These are phyloP conservation scores for Macrosiphum euphorbiae DNA, from an alignment of 2,888 invertebrate genomes.

Conservation along the genomic window DNA sequence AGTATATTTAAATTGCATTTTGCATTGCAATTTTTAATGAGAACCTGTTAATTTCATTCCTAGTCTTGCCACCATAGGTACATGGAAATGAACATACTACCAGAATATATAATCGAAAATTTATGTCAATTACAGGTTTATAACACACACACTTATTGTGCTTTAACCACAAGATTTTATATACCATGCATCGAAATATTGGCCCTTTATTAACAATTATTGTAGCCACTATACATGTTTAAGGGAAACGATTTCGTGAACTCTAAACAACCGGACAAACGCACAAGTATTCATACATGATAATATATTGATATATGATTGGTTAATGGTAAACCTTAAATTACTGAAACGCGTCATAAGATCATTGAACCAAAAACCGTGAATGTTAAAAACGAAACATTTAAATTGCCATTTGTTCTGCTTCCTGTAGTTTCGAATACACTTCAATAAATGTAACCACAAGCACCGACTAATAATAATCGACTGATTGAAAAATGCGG, in stretches of 20 bases:
- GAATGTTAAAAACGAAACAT: slow-evolving; percentile 42
- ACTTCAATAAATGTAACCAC: background rate
- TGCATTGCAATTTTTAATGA: background rate
- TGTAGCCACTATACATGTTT: background rate
- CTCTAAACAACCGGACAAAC: background rate
- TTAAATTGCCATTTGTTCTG: slow-evolving; percentile 46
- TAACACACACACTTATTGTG: background rate
- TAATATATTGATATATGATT: background rate
- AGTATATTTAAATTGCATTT: background rate
- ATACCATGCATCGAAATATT: background rate
- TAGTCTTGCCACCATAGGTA: background rate
- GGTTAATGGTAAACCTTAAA: slow-evolving; percentile 39
- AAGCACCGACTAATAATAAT: slow-evolving; percentile 36
- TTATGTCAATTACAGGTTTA: background rate
- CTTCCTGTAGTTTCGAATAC: slow-evolving; percentile 13
- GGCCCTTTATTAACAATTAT: slow-evolving; percentile 35
- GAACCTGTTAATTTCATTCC: background rate
- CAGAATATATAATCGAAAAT: background rate
- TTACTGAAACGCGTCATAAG: slow-evolving; percentile 32
- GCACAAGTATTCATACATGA: background rate
- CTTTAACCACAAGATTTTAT: slow-evolving; percentile 13
- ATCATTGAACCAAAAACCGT: slow-evolving; percentile 50
- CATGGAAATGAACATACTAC: background rate
- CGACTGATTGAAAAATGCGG: slow-evolving; percentile 58
- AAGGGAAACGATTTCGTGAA: slow-evolving; percentile 13